Conservation (phyloP, 2,797 vertebrate species). For the Synaphobranchus kaupii region DNA sequence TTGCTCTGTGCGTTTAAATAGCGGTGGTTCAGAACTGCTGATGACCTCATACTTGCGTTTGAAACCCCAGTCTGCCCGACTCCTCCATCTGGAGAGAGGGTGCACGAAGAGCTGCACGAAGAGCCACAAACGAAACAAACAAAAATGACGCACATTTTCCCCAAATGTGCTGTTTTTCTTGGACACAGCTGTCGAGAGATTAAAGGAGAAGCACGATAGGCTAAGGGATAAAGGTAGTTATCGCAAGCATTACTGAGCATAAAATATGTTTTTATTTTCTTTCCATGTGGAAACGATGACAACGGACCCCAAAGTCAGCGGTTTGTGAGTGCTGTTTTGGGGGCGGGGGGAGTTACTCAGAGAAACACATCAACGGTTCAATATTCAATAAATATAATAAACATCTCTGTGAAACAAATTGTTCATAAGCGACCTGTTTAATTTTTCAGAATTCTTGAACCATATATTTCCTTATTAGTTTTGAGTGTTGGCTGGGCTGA, state of each 20-base stretch:
- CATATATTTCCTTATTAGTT: conserved; percentile 99
- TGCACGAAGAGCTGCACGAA: conserved; percentile 1
- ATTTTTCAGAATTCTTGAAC: conserved; percentile 85
- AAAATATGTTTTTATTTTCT: conserved; percentile 15
- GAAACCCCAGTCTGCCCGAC: background rate
- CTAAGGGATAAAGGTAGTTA: conserved; percentile 22
- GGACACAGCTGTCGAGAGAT: conserved; percentile 25
- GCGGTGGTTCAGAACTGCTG: background rate
- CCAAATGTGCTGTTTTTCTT: conserved; percentile 17
- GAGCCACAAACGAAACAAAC: conserved; percentile 18
- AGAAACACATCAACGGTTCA: conserved; percentile 76
- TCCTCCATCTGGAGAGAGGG: background rate
- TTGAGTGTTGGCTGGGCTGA: conserved; percentile 91
- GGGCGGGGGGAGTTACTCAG: conserved; percentile 39
- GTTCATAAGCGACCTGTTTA: conserved; percentile 91
- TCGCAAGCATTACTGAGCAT: conserved; percentile 31
- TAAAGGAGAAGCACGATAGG: conserved; percentile 27
- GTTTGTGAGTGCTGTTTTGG: conserved; percentile 42
- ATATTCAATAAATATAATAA: conserved; percentile 97
- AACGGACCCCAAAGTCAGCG: conserved; percentile 64
- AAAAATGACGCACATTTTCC: background rate
- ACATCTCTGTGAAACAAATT: conserved; percentile 93
- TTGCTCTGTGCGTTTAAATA: background rate
- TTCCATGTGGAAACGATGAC: background rate
- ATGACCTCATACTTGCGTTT: conserved; percentile 1